These are phyloP conservation scores for Bombus haemorrhoidalis DNA, from an alignment of 1,140 invertebrate species.

Conservation along the genomic window DNA sequence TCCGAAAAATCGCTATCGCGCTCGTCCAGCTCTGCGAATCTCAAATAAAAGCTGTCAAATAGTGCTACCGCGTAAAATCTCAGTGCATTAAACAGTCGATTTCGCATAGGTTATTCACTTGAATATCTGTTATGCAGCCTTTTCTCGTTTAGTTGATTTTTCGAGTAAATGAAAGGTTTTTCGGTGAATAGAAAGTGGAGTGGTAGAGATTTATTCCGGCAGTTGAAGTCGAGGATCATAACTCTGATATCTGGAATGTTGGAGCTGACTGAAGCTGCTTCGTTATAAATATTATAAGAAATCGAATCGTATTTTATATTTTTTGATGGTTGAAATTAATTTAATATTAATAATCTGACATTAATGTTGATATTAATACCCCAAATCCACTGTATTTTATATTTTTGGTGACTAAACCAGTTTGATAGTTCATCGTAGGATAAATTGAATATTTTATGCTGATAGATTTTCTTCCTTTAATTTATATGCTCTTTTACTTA, in stretches of 20 bases:
- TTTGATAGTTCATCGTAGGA: too few relatives aligned
- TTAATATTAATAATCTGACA: too few relatives aligned
- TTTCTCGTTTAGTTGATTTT: not conserved
- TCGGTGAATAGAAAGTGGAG: not conserved
- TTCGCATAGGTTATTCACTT: not conserved
- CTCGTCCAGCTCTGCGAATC: not conserved
- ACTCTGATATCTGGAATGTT: too few relatives aligned
- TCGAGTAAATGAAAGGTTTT: not conserved
- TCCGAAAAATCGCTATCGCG: constrained; percentile 20
- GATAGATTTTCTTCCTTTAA: not conserved
- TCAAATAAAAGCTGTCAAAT: not conserved
- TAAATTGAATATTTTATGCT: not conserved
- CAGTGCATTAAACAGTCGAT: not conserved
- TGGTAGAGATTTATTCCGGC: too few relatives aligned
- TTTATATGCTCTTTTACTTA: not conserved
- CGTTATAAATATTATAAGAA: too few relatives aligned
- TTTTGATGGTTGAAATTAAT: too few relatives aligned
- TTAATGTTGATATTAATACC: too few relatives aligned
- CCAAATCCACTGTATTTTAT: too few relatives aligned
- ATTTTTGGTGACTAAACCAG: too few relatives aligned
- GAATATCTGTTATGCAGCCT: not conserved
- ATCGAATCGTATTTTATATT: too few relatives aligned
- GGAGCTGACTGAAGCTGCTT: too few relatives aligned
- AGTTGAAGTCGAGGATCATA: too few relatives aligned
- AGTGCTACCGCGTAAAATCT: not conserved